Percentiles rank a stretch among this genome's conserved stretches.
These are phyloP conservation scores for Lochmaea crataegi DNA, from an alignment of 2,888 invertebrate species.

Conservation along the genomic window DNA sequence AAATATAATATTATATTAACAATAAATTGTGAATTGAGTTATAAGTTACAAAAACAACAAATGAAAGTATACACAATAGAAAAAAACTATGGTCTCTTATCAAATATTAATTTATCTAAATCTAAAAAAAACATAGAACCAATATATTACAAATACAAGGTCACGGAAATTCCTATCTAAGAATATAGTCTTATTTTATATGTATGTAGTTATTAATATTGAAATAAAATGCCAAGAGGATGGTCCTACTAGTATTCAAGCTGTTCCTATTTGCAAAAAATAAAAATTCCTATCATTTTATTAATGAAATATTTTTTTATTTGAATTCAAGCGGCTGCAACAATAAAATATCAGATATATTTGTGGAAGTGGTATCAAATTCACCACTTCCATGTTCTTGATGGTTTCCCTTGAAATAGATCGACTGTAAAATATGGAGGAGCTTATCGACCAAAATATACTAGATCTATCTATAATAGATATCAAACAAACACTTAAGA, in stretches of 20 bases:
- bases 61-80: conserved; percentile 56
- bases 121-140: conserved; percentile 65
- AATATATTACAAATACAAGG: conserved; percentile 65
- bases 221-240: conserved; percentile 46
- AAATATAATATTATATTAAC: conserved; percentile 45
- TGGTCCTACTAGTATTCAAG: conserved; percentile 34
- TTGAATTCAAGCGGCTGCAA: too few species aligned
- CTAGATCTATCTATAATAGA: too few species aligned
- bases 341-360: too few species aligned
- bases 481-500: too few species aligned
- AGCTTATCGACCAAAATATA: too few species aligned
- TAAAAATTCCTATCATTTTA: not conserved
- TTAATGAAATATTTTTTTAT: too few species aligned
- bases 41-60: conserved; percentile 49
- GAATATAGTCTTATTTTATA: conserved; percentile 59
- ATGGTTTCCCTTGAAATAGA: too few species aligned
- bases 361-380: too few species aligned
- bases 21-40: conserved; percentile 45
- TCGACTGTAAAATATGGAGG: too few species aligned
- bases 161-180: conserved; percentile 62
- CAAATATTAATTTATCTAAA: conserved; percentile 62
- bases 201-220: conserved; percentile 39
- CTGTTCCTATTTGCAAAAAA: not conserved
- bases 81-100: conserved; percentile 61
- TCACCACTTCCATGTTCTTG: too few species aligned